phyloP scores from a whole-genome alignment of 92 coral and sea anemone species.

The Plumapathes pennacea region DNA sequence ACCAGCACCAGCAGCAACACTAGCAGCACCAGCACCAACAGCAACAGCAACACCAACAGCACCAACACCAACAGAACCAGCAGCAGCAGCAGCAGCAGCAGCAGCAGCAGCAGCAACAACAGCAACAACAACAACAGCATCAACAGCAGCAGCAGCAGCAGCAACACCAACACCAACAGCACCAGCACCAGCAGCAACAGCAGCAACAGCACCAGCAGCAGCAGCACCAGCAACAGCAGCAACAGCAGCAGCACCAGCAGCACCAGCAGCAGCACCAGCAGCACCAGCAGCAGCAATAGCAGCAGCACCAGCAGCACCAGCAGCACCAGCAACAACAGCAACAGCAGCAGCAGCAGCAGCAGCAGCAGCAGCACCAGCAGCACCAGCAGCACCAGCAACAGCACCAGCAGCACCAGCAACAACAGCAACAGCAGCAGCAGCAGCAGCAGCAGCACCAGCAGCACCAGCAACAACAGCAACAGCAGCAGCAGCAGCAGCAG shows the following conservation, averaged over 20 bases:
- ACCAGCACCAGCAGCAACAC: constrained; percentile 3
- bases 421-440: constrained; percentile 4
- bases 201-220: constrained; percentile 6
- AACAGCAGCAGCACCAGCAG: constrained; percentile 9
- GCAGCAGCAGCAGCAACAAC: constrained; percentile 7
- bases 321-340: constrained; percentile 1
- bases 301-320: constrained; percentile 1
- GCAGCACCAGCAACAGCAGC: neutral
- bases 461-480: constrained; percentile 8
- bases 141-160: constrained; percentile 8
- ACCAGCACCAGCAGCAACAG: constrained; percentile 1
- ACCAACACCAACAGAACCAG: constrained; percentile 2
- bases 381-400: constrained; percentile 19
- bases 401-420: constrained; percentile 16
- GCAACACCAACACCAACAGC: constrained; percentile 4
- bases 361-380: neutral
- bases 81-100: constrained; percentile 4
- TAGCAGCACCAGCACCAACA: constrained; percentile 1
- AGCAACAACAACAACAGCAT: constrained; percentile 1
- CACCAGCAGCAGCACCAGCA: constrained; percentile 5
- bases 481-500: no score
- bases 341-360: neutral
- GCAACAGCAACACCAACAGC: constrained; percentile 4
- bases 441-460: constrained; percentile 13
- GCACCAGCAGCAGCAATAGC: constrained; percentile 5